These are phyloP conservation scores for Zosterops japonicus DNA, from an alignment of 2,113 vertebrate species.

Conservation along the genomic window DNA sequence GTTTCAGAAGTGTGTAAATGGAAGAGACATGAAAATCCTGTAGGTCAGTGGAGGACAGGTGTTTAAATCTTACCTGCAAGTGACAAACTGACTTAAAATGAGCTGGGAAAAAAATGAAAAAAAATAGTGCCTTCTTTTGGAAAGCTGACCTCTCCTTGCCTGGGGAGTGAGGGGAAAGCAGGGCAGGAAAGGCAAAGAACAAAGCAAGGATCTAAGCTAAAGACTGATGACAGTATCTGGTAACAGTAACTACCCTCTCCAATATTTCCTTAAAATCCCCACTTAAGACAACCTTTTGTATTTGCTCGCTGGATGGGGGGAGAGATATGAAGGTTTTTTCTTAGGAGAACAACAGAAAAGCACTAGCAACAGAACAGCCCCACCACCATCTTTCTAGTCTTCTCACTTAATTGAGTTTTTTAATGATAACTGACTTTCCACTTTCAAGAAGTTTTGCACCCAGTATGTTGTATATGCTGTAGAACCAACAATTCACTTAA, in stretches of 20 bases:
- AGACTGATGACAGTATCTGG: background rate
- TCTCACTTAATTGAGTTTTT: background rate
- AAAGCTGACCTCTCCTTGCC: background rate
- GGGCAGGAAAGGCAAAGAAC: background rate
- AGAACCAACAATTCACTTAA: background rate
- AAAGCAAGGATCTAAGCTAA: background rate
- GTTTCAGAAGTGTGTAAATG: background rate
- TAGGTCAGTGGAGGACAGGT: background rate
- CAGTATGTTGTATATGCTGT: background rate
- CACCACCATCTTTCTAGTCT: background rate
- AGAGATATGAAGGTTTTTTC: background rate
- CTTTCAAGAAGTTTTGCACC: background rate
- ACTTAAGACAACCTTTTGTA: background rate
- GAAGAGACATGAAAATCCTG: background rate
- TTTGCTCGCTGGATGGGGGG: background rate
- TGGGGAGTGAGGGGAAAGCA: background rate
- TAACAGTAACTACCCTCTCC: background rate
- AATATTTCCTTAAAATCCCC: background rate
- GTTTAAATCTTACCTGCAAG: background rate
- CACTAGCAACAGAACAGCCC: background rate
- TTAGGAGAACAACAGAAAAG: background rate
- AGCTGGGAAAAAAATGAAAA: background rate
- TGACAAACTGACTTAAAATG: background rate
- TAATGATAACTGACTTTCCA: background rate
- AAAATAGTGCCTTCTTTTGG: background rate